Conservation (phyloP, 1,140 invertebrate genomes). For the Grapholita molesta region DNA sequence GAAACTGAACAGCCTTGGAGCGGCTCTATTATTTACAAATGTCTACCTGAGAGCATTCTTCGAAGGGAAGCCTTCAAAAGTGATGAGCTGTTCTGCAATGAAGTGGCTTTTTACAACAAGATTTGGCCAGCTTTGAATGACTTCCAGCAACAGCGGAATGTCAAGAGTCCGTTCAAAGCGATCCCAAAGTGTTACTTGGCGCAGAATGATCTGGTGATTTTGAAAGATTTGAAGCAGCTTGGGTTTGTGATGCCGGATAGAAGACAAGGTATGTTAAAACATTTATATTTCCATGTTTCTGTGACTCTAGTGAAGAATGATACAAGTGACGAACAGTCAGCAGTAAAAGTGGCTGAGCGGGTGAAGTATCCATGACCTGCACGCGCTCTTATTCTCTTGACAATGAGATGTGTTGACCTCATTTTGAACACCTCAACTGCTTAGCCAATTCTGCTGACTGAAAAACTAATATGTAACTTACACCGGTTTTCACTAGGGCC, state of each 20-base stretch:
- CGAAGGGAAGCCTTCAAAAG: slow-evolving; percentile 83
- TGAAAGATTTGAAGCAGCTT: slow-evolving; percentile 79
- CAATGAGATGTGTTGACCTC: no score
- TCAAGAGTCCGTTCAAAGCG: slow-evolving; percentile 76
- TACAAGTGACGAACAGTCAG: no score
- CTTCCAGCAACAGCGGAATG: slow-evolving; percentile 76
- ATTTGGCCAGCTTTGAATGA: slow-evolving; percentile 81
- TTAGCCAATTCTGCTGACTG: no score
- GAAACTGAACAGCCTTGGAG: slow-evolving; percentile 75
- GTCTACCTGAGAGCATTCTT: slow-evolving; percentile 81
- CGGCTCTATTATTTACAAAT: slow-evolving; percentile 83
- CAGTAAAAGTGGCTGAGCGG: no score
- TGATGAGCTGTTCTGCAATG: slow-evolving; percentile 84
- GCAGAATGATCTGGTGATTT: slow-evolving; percentile 80
- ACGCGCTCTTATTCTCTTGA: no score
- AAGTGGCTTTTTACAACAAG: slow-evolving; percentile 84
- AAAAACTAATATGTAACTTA: no score
- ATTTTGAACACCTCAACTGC: no score
- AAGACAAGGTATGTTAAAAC: slow-evolving; percentile 63
- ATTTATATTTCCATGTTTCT: no score
- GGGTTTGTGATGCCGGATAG: slow-evolving; percentile 85
- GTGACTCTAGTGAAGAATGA: no score
- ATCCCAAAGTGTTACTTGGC: slow-evolving; percentile 84
- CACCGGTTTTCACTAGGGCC: no score
- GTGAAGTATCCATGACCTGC: no score